A percentile compares a stretch with the other conserved stretches of the same genome.
These are phyloP conservation scores for Notiomystis cincta DNA, from an alignment of 2,113 vertebrate species.

Conservation along the genomic window DNA sequence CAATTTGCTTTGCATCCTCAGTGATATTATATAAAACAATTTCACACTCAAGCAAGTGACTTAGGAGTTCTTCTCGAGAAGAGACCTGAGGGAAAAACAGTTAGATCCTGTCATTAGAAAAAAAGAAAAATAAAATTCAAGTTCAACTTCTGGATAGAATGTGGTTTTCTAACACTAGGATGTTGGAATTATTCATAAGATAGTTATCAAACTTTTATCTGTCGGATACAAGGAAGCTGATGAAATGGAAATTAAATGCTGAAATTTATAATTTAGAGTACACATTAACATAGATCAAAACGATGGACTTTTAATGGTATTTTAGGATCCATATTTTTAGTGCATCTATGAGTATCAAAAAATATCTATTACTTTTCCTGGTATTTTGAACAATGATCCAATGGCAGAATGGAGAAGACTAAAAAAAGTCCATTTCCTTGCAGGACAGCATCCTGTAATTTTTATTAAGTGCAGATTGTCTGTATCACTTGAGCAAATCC, in stretches of 20 bases:
- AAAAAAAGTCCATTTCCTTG: neutral
- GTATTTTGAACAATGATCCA: neutral
- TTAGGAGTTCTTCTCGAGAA: slow-evolving; percentile 71
- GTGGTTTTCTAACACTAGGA: neutral
- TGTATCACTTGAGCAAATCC: neutral
- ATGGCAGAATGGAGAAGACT: neutral
- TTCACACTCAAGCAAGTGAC: slow-evolving; percentile 81
- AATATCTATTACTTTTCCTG: neutral
- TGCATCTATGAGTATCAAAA: neutral
- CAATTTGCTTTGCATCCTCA: slow-evolving; percentile 75
- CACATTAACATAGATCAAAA: neutral
- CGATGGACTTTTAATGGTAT: neutral
- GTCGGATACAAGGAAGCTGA: neutral
- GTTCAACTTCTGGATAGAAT: neutral
- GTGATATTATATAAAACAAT: slow-evolving; percentile 87
- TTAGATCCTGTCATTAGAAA: neutral
- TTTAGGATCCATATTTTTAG: neutral
- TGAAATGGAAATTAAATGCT: neutral
- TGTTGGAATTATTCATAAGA: neutral
- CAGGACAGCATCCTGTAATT: neutral
- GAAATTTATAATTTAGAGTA: neutral
- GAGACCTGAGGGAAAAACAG: neutral
- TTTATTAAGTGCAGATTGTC: neutral
- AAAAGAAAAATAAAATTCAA: neutral
- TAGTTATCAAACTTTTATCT: neutral